Percentiles rank a stretch among this genome's conserved stretches.
phyloP scores from a whole-genome alignment of 1,140 invertebrate species.

The Lasioglossum baleicum region DNA sequence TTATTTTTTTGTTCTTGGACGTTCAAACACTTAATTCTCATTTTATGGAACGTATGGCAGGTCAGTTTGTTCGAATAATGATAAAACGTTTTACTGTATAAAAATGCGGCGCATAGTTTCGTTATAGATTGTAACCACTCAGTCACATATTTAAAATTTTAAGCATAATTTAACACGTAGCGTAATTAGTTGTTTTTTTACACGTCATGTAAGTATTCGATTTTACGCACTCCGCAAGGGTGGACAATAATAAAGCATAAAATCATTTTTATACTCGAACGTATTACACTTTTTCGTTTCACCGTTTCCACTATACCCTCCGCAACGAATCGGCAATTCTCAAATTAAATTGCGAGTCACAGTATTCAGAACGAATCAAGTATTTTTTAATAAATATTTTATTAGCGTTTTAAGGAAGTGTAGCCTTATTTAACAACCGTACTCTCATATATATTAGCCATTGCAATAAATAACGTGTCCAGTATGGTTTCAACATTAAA shows the following conservation, averaged over 20 bases:
- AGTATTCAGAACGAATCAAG: neutral
- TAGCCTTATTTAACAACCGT: neutral
- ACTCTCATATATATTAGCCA: neutral
- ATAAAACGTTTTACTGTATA: conserved; percentile 27
- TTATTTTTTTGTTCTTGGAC: neutral
- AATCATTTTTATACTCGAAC: conserved; percentile 43
- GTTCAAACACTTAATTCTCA: neutral
- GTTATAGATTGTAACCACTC: neutral
- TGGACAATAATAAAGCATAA: conserved; percentile 47
- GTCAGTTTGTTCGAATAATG: neutral
- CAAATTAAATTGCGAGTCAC: neutral
- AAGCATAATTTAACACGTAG: conserved; percentile 17
- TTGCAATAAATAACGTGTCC: neutral
- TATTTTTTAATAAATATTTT: neutral
- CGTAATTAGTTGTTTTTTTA: conserved; percentile 45
- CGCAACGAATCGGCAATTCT: neutral
- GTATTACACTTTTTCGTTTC: neutral
- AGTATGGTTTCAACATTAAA: conserved; percentile 1
- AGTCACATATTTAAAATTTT: conserved; percentile 11
- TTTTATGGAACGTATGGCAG: conserved; percentile 11
- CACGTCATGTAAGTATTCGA: conserved; percentile 14
- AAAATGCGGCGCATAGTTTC: conserved; percentile 11
- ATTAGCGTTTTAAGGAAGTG: neutral
- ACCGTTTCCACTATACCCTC: neutral
- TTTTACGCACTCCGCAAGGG: conserved; percentile 29